These are phyloP conservation scores for Diorhabda sublineata DNA, from an alignment of 1,140 invertebrate species.

Conservation along the genomic window DNA sequence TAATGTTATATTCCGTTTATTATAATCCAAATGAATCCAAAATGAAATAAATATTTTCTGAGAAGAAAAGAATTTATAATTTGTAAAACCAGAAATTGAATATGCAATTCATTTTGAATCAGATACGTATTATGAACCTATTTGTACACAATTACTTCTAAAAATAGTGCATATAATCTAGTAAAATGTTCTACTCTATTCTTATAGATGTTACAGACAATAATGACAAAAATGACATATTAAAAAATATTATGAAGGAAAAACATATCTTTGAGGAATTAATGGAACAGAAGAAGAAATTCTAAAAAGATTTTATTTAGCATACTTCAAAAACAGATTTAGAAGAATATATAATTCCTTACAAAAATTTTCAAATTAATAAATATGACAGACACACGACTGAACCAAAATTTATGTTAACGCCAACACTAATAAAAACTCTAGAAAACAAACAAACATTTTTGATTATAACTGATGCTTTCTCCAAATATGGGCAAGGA, in stretches of 20 bases:
- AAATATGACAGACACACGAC: not conserved
- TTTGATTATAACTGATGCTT: not conserved
- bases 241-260: too few relatives aligned
- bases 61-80: not conserved
- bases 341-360: not conserved
- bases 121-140: too few relatives aligned
- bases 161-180: too few relatives aligned
- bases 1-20: not conserved
- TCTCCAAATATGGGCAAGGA: not conserved
- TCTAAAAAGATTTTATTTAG: not conserved
- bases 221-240: too few relatives aligned
- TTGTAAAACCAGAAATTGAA: not conserved
- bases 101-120: too few relatives aligned
- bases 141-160: too few relatives aligned
- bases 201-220: too few relatives aligned
- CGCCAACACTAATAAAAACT: too few relatives aligned
- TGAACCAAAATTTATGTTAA: too few relatives aligned
- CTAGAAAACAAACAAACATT: not conserved
- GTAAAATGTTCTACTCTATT: too few relatives aligned
- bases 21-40: not conserved
- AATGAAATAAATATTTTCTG: not conserved
- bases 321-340: not conserved
- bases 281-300: too few relatives aligned
- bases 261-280: not conserved
- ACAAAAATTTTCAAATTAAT: not conserved